phyloP scores from a whole-genome alignment of 2,888 invertebrate genomes.

The Choreutis nemorana region DNA sequence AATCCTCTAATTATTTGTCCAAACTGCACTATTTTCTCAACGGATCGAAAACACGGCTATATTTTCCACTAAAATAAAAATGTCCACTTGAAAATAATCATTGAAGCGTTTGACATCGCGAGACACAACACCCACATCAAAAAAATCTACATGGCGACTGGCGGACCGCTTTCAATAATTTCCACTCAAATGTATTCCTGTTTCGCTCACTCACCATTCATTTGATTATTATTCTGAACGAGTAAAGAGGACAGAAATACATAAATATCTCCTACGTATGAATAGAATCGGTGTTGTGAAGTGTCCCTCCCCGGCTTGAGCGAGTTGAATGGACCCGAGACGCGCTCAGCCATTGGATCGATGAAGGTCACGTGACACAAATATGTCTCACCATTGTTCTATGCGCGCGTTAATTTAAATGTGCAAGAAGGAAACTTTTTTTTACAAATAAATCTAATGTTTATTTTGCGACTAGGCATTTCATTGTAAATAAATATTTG shows the following conservation, averaged over 20 bases:
- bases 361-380: conserved; percentile 59
- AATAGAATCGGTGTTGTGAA: conserved; percentile 61
- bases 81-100: conserved; percentile 57
- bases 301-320: conserved; percentile 39
- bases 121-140: conserved; percentile 65
- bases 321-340: conserved; percentile 68
- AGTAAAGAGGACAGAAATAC: conserved; percentile 44
- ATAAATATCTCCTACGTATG: conserved; percentile 61
- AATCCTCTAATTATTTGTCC: too few species aligned
- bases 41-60: conserved; percentile 29
- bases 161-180: conserved; percentile 60
- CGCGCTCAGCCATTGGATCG: conserved; percentile 66
- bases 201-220: conserved; percentile 63
- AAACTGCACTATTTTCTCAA: too few species aligned
- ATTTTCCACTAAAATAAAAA: conserved; percentile 40
- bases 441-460: too few species aligned
- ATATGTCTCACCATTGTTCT: conserved; percentile 26
- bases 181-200: conserved; percentile 57
- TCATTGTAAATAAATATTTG: too few species aligned
- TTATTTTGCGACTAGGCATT: too few species aligned
- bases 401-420: conserved; percentile 34
- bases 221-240: conserved; percentile 59
- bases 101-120: conserved; percentile 58
- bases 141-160: conserved; percentile 62
- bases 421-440: too few species aligned